A percentile compares a stretch with the other conserved stretches of the same genome.
Evolutionary conservation across 1,140 invertebrate genomes (phyloP).

Genomic region (Leptopilina clavipes): DNA sequence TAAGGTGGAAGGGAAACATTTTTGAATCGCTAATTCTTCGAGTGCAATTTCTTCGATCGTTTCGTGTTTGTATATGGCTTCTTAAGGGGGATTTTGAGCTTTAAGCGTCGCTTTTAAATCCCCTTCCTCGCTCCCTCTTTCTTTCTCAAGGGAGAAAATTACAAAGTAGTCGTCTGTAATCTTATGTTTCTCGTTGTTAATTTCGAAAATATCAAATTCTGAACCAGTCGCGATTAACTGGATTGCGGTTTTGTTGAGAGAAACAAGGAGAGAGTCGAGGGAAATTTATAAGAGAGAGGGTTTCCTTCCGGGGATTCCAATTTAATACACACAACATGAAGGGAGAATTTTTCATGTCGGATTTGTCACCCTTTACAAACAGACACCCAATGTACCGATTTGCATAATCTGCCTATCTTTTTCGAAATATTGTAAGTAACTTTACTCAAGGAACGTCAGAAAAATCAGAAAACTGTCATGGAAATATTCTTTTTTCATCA

Average conservation of each 20-base stretch:
- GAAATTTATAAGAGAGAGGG: background rate
- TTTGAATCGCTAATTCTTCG: slow-evolving; percentile 55
- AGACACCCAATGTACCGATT: background rate
- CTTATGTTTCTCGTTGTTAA: slow-evolving; percentile 39
- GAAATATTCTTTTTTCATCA: too few species aligned
- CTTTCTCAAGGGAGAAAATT: slow-evolving; percentile 35
- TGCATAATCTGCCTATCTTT: background rate
- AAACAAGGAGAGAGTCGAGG: background rate
- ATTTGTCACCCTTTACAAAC: background rate
- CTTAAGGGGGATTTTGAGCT: slow-evolving; percentile 21
- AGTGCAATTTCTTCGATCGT: slow-evolving; percentile 31
- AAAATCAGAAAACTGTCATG: too few species aligned
- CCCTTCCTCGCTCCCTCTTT: background rate
- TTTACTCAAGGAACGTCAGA: too few species aligned
- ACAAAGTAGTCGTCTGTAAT: slow-evolving; percentile 35
- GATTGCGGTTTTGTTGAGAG: slow-evolving; percentile 42
- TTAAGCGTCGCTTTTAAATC: slow-evolving; percentile 28
- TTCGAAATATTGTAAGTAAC: background rate
- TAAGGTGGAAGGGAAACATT: slow-evolving; percentile 50
- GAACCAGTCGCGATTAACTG: slow-evolving; percentile 55
- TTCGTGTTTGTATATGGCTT: background rate
- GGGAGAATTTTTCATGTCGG: background rate
- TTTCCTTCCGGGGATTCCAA: background rate
- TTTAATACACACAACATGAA: slow-evolving; percentile 3
- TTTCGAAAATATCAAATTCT: slow-evolving; percentile 61